A percentile compares a stretch with the other conserved stretches of the same genome.
Evolutionary conservation across 2,888 invertebrate genomes (phyloP).

Genomic region (Hofmannophila pseudospretella): DNA sequence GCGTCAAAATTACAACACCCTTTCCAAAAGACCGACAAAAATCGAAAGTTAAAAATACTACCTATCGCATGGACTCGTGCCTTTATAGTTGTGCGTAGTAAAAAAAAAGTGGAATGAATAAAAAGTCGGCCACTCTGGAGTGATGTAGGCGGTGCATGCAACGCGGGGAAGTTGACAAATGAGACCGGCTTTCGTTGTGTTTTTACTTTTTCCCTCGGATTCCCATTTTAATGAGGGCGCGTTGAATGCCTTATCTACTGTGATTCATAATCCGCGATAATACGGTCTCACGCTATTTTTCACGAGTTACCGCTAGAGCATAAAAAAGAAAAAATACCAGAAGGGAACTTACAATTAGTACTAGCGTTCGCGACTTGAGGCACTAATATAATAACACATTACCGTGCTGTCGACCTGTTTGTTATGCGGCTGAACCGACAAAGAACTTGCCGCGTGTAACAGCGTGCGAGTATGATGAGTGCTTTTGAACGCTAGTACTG

Average conservation of each 20-base stretch:
- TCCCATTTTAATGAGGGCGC: constrained; percentile 52
- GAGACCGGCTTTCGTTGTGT: constrained; percentile 47
- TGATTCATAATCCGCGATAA: constrained; percentile 52
- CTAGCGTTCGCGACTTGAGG: too few relatives aligned
- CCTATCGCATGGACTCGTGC: not conserved
- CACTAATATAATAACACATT: too few relatives aligned
- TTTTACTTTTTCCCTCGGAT: constrained; percentile 31
- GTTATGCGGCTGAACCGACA: too few relatives aligned
- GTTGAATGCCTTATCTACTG: constrained; percentile 55
- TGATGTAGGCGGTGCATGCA: constrained; percentile 48
- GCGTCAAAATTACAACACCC: too few relatives aligned
- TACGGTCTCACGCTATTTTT: constrained; percentile 35
- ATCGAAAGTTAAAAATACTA: too few relatives aligned
- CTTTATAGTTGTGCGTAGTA: constrained; percentile 22
- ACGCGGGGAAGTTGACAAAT: constrained; percentile 61
- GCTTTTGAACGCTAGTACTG: too few relatives aligned
- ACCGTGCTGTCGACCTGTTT: too few relatives aligned
- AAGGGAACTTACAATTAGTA: too few relatives aligned
- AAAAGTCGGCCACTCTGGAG: constrained; percentile 52
- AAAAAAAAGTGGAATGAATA: constrained; percentile 46
- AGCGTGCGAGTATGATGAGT: too few relatives aligned
- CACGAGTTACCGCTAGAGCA: constrained; percentile 25
- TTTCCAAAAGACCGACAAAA: too few relatives aligned
- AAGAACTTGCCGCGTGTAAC: too few relatives aligned
- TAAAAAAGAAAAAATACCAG: too few relatives aligned